Base-by-base conservation (phyloP, 2,888 invertebrate species). In the Phaonia tiefii region DNA sequence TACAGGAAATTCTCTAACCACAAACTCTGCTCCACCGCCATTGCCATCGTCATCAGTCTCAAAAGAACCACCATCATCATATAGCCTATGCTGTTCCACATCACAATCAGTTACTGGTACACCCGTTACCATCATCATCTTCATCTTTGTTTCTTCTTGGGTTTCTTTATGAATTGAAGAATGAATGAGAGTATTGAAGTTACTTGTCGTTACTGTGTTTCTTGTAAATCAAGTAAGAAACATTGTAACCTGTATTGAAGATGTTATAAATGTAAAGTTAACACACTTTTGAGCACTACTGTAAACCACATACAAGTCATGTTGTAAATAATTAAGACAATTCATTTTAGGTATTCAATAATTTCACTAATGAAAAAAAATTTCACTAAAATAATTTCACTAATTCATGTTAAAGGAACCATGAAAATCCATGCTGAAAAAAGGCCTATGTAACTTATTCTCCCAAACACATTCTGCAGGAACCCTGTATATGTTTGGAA, bases 1-100 rank as follows among this genome's bases (percentile, higher is more conserved):
- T 78, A 75, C 78, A 81, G 81, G 81, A 81, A 81, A 81, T 81
- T 67, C 75, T 78, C 78, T 81, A 49, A 65, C n/a, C n/a, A 58
- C 31, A 15, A 42, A 17, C 22, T 49, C 49, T 20, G 3, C 1
- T 1, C 1, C 49, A 49, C 17, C 2, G 1, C 17, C 20, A 49
- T 20, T 20, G 15, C 49, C 20, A 49, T 20, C 15, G 37, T 17
- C 37, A 15, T 37, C 60, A 49, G 17, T 8, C 10, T 2, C 56
- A 56, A 10, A n/a, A 26, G 3, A 11, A 11, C 26, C 11, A 26
- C 56, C 56, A 26, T 13, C 56, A 26, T 25, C 56, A 44, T 44
- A 10, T 8, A 13, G 7, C 2, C 13, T 13, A 44, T 13, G 13
- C 2, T 10, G n/a, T 13, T 4, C 11, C 13, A 5, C 13, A 26